A percentile compares a stretch with the other conserved stretches of the same genome.
Conservation (phyloP, 2,113 vertebrate genomes). For the Cephalopterus ornatus region DNA sequence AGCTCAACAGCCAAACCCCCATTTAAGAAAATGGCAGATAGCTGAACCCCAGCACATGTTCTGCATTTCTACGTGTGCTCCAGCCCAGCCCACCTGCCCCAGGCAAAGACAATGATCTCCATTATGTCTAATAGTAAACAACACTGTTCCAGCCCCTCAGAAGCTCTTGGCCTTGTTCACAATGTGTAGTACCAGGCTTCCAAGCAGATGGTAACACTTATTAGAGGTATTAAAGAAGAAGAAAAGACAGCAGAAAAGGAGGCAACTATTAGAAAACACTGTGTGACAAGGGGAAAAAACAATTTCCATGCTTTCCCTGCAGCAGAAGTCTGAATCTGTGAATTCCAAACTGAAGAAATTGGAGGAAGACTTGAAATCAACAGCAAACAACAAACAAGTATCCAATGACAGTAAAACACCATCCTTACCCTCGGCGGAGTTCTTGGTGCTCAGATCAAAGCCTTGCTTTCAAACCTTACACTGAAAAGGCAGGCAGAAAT, state of each 20-base stretch:
- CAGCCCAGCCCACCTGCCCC: constrained; percentile 23
- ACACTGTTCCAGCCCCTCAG: neutral
- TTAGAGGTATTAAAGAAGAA: constrained; percentile 7
- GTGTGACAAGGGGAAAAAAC: neutral
- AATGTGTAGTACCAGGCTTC: neutral
- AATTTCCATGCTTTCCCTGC: neutral
- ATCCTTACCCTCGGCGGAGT: neutral
- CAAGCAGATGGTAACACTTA: constrained; percentile 56
- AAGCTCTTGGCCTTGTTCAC: neutral
- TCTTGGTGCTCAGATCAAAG: neutral
- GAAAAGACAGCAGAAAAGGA: neutral
- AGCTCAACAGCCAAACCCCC: neutral
- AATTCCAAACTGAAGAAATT: neutral
- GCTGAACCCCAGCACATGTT: constrained; percentile 17
- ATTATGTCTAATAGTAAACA: constrained; percentile 16
- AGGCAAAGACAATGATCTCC: constrained; percentile 25
- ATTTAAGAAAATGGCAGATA: neutral
- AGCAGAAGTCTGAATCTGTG: constrained; percentile 16
- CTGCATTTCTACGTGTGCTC: constrained; percentile 4
- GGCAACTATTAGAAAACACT: neutral
- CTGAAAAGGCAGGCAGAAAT: neutral
- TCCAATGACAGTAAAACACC: neutral
- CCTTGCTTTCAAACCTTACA: neutral
- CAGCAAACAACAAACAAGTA: neutral
- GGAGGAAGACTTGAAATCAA: neutral